Evolutionary conservation across 1,140 invertebrate species (phyloP).

Genomic region (Trinorchestia longiramus): DNA sequence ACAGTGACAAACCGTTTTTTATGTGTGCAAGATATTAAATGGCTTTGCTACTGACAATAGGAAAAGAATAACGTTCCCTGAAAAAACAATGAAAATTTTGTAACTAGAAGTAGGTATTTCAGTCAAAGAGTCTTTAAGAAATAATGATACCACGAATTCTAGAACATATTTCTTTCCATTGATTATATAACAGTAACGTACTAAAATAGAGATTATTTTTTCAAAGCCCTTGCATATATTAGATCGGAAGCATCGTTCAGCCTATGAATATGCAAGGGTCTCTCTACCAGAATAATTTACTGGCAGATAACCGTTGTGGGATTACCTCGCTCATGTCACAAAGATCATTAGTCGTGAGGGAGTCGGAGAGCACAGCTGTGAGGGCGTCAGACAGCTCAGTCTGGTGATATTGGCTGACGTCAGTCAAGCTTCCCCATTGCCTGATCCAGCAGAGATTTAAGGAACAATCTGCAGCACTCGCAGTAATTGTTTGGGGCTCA

Average conservation of each 20-base stretch:
- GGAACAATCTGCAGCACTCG: conserved; percentile 5
- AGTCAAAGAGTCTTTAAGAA: neutral
- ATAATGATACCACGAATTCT: neutral
- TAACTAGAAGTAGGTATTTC: neutral
- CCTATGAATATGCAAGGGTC: neutral
- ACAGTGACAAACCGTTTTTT: neutral
- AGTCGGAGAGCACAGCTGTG: neutral
- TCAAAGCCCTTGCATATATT: neutral
- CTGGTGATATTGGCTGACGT: neutral
- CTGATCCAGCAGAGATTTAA: neutral
- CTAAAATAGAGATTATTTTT: neutral
- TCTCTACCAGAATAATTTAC: neutral
- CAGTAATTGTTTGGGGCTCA: neutral
- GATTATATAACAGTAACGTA: neutral
- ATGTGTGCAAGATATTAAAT: neutral
- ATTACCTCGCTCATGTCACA: neutral
- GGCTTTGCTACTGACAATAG: neutral
- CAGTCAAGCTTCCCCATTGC: neutral
- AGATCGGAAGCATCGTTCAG: neutral
- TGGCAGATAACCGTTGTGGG: neutral
- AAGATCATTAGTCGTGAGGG: neutral
- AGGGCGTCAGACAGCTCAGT: neutral
- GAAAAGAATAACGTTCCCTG: neutral
- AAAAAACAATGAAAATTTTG: neutral
- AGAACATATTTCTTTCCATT: neutral